A percentile compares a stretch with the other conserved stretches of the same genome.
phyloP scores from a whole-genome alignment of 2,113 vertebrate species.

The Mustela lutreola region DNA sequence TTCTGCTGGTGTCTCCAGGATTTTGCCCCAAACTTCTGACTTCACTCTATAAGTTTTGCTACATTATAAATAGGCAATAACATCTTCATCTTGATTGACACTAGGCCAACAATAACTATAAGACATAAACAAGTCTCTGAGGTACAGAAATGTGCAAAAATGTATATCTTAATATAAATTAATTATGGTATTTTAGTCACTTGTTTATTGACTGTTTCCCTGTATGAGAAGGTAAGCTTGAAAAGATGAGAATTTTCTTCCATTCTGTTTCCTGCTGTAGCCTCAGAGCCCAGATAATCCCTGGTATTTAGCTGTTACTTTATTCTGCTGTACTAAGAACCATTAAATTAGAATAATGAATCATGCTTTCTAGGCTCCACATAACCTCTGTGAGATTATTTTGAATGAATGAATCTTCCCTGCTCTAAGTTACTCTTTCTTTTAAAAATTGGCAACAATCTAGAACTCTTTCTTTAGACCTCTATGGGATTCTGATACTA shows the following conservation, averaged over 20 bases:
- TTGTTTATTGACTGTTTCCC: not conserved
- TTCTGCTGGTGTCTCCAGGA: not conserved
- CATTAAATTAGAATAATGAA: constrained; percentile 23
- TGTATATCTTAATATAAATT: not conserved
- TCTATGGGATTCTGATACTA: not conserved
- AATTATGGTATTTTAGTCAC: not conserved
- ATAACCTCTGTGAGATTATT: not conserved
- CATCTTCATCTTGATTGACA: not conserved
- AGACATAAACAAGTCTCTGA: not conserved
- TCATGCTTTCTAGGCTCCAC: not conserved
- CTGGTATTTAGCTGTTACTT: not conserved
- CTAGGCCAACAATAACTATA: not conserved
- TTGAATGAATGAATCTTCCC: not conserved
- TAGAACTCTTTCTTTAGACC: not conserved
- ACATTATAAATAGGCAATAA: too few relatives aligned
- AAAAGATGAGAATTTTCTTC: not conserved
- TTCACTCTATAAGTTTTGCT: not conserved
- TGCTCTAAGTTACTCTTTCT: not conserved
- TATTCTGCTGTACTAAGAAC: not conserved
- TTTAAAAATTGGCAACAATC: not conserved
- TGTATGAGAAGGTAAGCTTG: not conserved
- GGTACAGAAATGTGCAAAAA: not conserved
- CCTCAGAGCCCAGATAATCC: not conserved
- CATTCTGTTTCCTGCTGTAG: not conserved
- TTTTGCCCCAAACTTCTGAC: not conserved